Evolutionary conservation across 2,113 vertebrate species (phyloP), one percentile per base, ranked within the genome.

Genomic region (Pseudonaja textilis): DNA sequence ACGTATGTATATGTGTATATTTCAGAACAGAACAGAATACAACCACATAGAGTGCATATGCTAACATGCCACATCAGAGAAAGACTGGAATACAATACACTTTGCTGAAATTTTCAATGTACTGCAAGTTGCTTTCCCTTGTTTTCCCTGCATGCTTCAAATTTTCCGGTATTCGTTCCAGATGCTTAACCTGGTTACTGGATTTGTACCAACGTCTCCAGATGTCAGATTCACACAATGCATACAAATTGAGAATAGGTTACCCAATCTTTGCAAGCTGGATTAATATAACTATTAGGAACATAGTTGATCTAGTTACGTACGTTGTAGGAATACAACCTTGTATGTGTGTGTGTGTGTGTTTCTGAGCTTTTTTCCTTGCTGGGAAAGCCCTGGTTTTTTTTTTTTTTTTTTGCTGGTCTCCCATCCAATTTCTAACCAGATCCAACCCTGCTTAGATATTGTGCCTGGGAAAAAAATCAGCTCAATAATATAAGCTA

Each of bases 271-370:
- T 69, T 14, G 69, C n/a, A 18, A 7, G 69, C n/a, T 74, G n/a
- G 69, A 34, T 74, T 74, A 74, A 34, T 34, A 7, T 34, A 34
- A 34, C 2, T 16, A 18, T 34, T 39, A 18, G 69, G n/a, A 34
- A 39, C 5, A 5, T 74, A 39, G n/a, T 7, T 39, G n/a, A 74
- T 5, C 69, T 39, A n/a, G 69, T 74, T 74, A 74, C 3, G 29
- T 34, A 8, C 8, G 69, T 74, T 74, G n/a, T 74, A 34, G 69
- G 69, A 74, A 74, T 74, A 74, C 69, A 74, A 20, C 5, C 5
- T 0, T 16, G 9, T 10, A 7, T 10, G 61, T 4, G 9, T 1
- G 25, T 0, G 7, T 45, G 45, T 0, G 47, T 8, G 47, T 5
- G 47, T 64, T 74, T 74, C n/a, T 34, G 29, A 74, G 64, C n/a